Base-by-base conservation (phyloP, 37 sponge, comb jelly and placozoan genomes). In the Halichondria panicea region DNA sequence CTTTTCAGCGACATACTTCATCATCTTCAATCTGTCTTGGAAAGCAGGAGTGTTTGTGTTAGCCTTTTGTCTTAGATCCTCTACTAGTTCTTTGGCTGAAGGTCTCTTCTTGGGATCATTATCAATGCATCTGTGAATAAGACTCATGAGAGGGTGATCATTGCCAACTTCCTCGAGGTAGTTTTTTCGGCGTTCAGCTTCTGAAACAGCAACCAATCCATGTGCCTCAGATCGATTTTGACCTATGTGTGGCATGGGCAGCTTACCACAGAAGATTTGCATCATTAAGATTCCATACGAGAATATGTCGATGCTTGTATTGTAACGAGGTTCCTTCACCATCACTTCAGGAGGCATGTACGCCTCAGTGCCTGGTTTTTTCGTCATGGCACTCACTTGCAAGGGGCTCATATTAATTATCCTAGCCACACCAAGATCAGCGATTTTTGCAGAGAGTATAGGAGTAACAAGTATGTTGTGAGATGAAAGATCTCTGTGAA, bases 341-440 rank as follows among this genome's bases (percentile, higher is more conserved):
- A 65, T 22, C 7, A 35, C 78, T 66, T 78, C 78, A 18, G 78
- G 78, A 32, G 78, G 78, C 78, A 78, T 78, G 78, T 78, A 64
- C 22, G 22, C 28, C 12, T 8, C 31, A 21, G 65, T 78, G 24
- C 78, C 78, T 2, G 75, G 75, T 21, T 56, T 57, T 57, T 25
- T 19, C 1, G 62, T 74, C 75, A 74, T 41, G 21, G 33, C 21
- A 40, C 61, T 56, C n/a, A 74, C n/a, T 58, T 57, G 75, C 28
- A 57, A 24, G 21, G 78, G 78, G 37, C 45, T 64, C 40, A 63
- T n/a, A 37, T 64, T 78, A 2, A 78, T 18, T 22, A 63, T 65
- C 28, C 35, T 78, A 24, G 78, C 78, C 55, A 63, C 53, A 28
- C 78, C 78, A 24, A 78, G 67, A 38, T 78, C 78, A 18, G 78